Base-by-base conservation (phyloP, 2,797 vertebrate genomes). In the Hydrolagus colliei region DNA sequence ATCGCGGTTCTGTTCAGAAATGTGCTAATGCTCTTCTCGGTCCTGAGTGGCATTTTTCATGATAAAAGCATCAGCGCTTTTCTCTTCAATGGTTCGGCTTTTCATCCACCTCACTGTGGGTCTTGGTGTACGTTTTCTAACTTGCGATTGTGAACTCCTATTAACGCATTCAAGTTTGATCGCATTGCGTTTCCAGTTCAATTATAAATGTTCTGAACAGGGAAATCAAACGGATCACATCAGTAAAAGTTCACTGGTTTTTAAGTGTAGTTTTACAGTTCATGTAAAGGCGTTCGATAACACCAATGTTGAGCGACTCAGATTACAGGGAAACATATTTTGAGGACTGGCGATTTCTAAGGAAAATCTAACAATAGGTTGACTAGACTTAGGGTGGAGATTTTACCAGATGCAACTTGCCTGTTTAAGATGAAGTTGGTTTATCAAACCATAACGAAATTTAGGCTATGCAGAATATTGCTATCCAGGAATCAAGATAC, bases 361-460 rank as follows among this genome's bases (percentile, higher is more conserved):
- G 65, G 32, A 84, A 84, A 84, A 84, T 68, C 35, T 20, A 84
- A 84, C 65, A 68, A 18, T 10, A 71, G 18, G 65, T 61, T 84
- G 65, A 20, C 79, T 18, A n/a, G 65, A 52, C 32, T 16, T 5
- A 52, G 9, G 41, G 41, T 82, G 41, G 41, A 71, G 32, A n/a
- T 41, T 52, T 67, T 71, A n/a, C 68, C 65, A 41, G 65, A 52
- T 84, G n/a, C 35, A 68, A 27, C 67, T 52, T 68, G 68, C 27
- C 1, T 35, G 14, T 35, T 27, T 67, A 20, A 20, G 5, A 41
- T 84, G 67, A 68, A 14, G 12, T 63, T 68, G 63, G 27, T 68
- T 32, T 68, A 41, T 16, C 20, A 82, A 68, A 27, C 9, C 67
- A 41, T 52, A 68, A 84, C 61, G 16, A 84, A 32, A 71, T 71